Percentiles rank a stretch among this genome's conserved stretches.
These are phyloP conservation scores for Rostratula benghalensis DNA, from an alignment of 2,113 vertebrate genomes.

Conservation along the genomic window DNA sequence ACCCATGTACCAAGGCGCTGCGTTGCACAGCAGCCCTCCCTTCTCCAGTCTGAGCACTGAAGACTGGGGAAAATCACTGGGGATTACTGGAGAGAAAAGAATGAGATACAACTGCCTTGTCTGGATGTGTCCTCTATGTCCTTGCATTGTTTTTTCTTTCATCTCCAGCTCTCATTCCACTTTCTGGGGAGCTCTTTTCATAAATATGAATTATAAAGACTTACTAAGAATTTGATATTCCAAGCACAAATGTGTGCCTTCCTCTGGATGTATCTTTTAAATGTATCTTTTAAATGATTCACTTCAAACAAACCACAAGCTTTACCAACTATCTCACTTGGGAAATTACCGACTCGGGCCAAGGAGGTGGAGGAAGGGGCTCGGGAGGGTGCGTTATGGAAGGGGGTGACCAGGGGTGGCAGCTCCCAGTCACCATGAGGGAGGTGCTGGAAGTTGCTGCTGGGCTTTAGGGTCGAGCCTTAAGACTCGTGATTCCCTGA, in stretches of 20 bases:
- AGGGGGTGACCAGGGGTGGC: neutral
- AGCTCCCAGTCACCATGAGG: neutral
- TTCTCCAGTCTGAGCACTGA: neutral
- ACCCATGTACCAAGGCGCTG: neutral
- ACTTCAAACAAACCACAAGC: neutral
- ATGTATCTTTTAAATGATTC: neutral
- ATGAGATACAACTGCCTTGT: neutral
- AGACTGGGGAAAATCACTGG: rapidly evolving
- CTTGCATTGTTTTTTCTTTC: neutral
- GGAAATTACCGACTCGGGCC: neutral
- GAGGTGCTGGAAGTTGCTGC: neutral
- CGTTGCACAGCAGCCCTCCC: neutral
- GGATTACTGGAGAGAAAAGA: neutral
- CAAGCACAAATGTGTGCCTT: neutral
- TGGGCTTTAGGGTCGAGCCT: neutral
- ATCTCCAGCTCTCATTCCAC: neutral
- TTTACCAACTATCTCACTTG: neutral
- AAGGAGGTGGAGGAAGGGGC: neutral
- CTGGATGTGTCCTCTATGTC: rapidly evolving
- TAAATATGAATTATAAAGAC: slow-evolving; percentile 2
- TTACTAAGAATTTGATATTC: neutral
- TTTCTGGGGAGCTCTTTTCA: neutral
- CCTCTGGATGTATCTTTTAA: neutral
- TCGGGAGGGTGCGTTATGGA: rapidly evolving
- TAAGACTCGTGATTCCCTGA: neutral